phyloP scores from a whole-genome alignment of 2,797 vertebrate genomes.

The Microctenopoma stevenorrisi region DNA sequence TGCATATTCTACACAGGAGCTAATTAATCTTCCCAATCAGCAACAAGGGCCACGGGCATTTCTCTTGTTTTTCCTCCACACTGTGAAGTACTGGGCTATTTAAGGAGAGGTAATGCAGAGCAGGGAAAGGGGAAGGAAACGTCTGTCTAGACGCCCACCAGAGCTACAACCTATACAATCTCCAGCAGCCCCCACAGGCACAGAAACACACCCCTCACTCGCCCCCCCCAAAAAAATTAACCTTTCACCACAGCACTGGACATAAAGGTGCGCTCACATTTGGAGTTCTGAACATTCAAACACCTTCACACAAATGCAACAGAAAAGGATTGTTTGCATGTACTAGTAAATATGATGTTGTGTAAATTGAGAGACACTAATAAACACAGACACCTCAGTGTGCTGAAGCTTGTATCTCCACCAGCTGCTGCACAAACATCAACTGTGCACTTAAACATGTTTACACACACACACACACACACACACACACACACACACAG shows the following conservation, averaged over 20 bases:
- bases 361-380: constrained; percentile 31
- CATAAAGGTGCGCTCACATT: neutral
- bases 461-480: constrained; percentile 5
- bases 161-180: constrained; percentile 79
- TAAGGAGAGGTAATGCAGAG: constrained; percentile 83
- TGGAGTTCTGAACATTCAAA: constrained; percentile 20
- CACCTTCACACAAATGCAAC: neutral
- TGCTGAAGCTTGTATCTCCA: constrained; percentile 37
- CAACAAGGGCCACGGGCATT: constrained; percentile 79
- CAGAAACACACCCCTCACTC: constrained; percentile 51
- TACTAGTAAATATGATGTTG: constrained; percentile 2
- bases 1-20: constrained; percentile 63
- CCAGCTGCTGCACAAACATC: constrained; percentile 60
- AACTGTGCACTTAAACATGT: constrained; percentile 32
- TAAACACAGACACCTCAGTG: constrained; percentile 50
- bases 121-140: constrained; percentile 83
- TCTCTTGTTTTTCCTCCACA: constrained; percentile 81
- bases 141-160: constrained; percentile 86
- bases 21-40: constrained; percentile 89
- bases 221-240: constrained; percentile 25
- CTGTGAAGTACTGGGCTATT: constrained; percentile 74
- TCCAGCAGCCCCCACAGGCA: constrained; percentile 79
- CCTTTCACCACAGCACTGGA: constrained; percentile 33
- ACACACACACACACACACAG: constrained; percentile 40
- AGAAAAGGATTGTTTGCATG: constrained; percentile 28